Evolutionary conservation across 2,888 invertebrate species (phyloP).

Genomic region (Zygogramma bicolorata): DNA sequence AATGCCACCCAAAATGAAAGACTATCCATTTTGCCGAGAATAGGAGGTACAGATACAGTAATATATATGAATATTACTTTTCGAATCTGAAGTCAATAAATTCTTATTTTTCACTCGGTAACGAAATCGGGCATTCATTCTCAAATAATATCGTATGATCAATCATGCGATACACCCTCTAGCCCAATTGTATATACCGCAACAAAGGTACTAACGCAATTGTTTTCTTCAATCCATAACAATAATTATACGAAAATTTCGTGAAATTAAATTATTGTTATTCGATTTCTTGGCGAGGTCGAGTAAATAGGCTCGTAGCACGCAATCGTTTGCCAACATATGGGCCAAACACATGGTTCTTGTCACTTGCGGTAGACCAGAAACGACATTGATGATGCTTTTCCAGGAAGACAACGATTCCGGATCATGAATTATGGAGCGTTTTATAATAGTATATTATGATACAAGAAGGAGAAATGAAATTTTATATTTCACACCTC

Average conservation of each 20-base stretch:
- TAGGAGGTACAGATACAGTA: too few species aligned
- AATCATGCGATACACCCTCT: not conserved
- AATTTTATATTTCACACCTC: too few species aligned
- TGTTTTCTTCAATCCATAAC: not conserved
- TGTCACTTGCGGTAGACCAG: not conserved
- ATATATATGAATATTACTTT: too few species aligned
- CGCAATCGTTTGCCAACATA: not conserved
- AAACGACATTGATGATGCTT: not conserved
- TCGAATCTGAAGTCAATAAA: too few species aligned
- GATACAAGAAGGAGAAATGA: too few species aligned
- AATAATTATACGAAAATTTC: slow-evolving; percentile 4
- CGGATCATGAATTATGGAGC: too few species aligned
- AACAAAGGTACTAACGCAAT: not conserved
- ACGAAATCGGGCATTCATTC: too few species aligned
- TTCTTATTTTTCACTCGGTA: too few species aligned
- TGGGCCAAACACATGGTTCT: not conserved
- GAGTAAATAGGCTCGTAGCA: not conserved
- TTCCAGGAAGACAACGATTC: too few species aligned
- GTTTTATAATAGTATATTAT: too few species aligned
- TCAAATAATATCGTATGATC: not conserved
- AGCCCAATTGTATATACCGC: not conserved
- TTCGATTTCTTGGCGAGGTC: not conserved
- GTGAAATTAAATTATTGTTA: slow-evolving; percentile 7
- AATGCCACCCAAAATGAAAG: too few species aligned
- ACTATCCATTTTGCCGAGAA: too few species aligned